Conservation (phyloP, 2,113 vertebrate genomes). For the Piaya cayana region DNA sequence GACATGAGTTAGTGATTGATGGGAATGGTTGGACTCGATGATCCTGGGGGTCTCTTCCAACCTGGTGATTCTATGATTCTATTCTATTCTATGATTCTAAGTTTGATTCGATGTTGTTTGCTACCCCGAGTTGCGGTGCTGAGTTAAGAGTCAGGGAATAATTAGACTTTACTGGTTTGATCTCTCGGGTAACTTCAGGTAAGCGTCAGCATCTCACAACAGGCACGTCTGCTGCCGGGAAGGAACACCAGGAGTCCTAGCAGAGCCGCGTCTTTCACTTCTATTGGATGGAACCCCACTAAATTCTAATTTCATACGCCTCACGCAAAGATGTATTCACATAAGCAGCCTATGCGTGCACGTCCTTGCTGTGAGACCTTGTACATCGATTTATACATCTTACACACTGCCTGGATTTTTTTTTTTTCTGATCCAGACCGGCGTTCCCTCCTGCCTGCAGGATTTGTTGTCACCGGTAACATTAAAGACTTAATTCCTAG, state of each 20-base stretch:
- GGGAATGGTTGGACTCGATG: too few relatives aligned
- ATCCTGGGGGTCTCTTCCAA: too few relatives aligned
- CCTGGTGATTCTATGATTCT: too few relatives aligned
- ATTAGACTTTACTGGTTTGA: conserved; percentile 65
- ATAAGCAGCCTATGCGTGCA: conserved; percentile 37
- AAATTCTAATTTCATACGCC: conserved; percentile 64
- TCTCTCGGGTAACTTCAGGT: conserved; percentile 67
- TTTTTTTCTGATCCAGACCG: background rate
- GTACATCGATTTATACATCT: conserved; percentile 10
- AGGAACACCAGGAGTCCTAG: conserved; percentile 51
- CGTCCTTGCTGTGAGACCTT: conserved; percentile 38
- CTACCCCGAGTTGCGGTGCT: background rate
- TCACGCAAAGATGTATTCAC: conserved; percentile 63
- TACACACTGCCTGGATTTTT: conserved; percentile 10
- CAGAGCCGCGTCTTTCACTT: conserved; percentile 56
- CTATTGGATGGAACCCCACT: conserved; percentile 55
- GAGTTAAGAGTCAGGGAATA: conserved; percentile 24
- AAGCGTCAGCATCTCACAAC: conserved; percentile 58
- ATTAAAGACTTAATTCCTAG: background rate
- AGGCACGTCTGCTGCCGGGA: conserved; percentile 54
- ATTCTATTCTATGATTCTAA: too few relatives aligned
- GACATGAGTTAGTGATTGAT: too few relatives aligned
- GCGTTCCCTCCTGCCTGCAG: conserved; percentile 1
- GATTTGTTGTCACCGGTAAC: background rate
- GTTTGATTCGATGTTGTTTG: background rate